Percentiles rank a stretch among this genome's conserved stretches.
Conservation (phyloP, 2,888 invertebrate species). For the Sphaerophoria rueppellii region DNA sequence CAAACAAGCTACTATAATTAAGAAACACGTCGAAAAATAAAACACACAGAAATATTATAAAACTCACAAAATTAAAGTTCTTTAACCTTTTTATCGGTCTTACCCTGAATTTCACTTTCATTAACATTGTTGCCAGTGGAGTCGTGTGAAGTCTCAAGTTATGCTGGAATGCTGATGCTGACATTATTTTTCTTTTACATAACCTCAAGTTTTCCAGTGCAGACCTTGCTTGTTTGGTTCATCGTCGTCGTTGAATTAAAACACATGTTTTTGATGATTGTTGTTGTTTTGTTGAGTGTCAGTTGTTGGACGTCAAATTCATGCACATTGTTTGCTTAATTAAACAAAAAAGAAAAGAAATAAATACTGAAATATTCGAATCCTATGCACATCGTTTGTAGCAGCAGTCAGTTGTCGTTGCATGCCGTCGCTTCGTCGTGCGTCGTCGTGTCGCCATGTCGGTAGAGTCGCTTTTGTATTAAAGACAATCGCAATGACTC, state of each 20-base stretch:
- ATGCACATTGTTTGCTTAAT: constrained; percentile 42
- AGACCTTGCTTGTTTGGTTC: background rate
- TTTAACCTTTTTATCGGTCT: constrained; percentile 42
- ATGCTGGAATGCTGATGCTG: constrained; percentile 30
- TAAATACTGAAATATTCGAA: constrained; percentile 24
- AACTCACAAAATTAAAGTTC: constrained; percentile 30
- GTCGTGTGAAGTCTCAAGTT: constrained; percentile 40
- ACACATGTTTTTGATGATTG: constrained; percentile 8
- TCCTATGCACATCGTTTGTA: background rate
- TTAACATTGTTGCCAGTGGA: constrained; percentile 42
- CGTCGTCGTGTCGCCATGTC: background rate
- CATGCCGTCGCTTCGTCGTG: no score
- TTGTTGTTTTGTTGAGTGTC: constrained; percentile 10
- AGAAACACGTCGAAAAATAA: background rate
- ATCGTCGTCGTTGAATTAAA: constrained; percentile 14
- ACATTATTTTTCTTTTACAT: constrained; percentile 47
- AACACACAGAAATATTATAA: background rate
- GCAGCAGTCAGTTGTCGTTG: background rate
- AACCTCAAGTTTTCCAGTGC: constrained; percentile 33
- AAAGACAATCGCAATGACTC: background rate
- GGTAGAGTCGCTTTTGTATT: constrained; percentile 2
- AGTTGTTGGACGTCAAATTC: constrained; percentile 22
- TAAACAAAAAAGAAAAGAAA: background rate
- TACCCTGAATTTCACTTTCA: constrained; percentile 64
- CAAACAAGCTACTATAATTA: background rate